These are phyloP conservation scores for Lacerta agilis DNA, from an alignment of 2,797 vertebrate genomes.

Conservation along the genomic window DNA sequence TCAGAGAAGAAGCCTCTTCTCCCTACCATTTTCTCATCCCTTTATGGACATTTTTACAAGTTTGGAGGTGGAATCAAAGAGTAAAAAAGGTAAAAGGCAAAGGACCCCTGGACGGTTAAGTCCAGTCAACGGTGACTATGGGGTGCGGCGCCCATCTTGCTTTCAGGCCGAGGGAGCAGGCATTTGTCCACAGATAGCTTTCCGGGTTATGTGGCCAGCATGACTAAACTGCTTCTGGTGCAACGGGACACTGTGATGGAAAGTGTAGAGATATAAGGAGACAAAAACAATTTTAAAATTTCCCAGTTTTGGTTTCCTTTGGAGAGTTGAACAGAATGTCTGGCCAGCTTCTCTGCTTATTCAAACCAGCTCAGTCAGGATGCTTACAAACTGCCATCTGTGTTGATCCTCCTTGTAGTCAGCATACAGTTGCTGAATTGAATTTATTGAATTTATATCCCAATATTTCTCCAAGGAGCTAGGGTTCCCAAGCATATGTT, in stretches of 20 bases:
- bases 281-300: constrained; percentile 14
- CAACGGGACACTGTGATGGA: not conserved
- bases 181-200: too few relatives aligned
- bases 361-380: constrained; percentile 57
- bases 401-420: constrained; percentile 50
- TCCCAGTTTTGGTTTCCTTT: constrained; percentile 57
- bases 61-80: not conserved
- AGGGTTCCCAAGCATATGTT: not conserved
- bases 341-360: constrained; percentile 62
- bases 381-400: constrained; percentile 58
- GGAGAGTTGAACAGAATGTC: constrained; percentile 43
- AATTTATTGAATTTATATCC: too few relatives aligned
- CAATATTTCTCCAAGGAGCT: not conserved
- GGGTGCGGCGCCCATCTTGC: too few relatives aligned
- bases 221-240: too few relatives aligned
- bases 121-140: too few relatives aligned
- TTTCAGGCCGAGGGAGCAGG: too few relatives aligned
- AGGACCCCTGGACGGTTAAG: too few relatives aligned
- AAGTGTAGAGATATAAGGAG: not conserved
- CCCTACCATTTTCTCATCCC: not conserved
- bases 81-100: too few relatives aligned
- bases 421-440: not conserved
- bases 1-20: constrained; percentile 10
- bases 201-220: too few relatives aligned
- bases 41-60: not conserved